Base-by-base conservation (phyloP, 2,797 vertebrate species). In the Cynopterus sphinx region DNA sequence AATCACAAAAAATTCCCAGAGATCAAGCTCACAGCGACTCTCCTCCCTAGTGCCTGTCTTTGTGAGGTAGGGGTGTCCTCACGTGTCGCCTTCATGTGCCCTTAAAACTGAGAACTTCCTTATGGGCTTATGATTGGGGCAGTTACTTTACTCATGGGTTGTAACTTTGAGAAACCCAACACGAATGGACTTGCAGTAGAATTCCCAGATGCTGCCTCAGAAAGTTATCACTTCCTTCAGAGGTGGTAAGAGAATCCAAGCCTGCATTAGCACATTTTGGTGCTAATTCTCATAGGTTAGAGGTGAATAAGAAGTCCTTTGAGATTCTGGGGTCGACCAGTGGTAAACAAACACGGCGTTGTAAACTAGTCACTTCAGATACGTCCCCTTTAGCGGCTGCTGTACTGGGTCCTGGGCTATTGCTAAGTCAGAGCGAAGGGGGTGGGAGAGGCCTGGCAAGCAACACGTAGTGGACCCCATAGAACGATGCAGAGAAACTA, bases 261-360 rank as follows among this genome's bases (percentile, higher is more conserved):
- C 91, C 96, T 94, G 94, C 65, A 92, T 96, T 96, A 97, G 94
- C 96, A 97, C 91, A 59, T 98, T 96, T 96, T 86, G 95, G 91
- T 96, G 33, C 89, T 97, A 93, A 96, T 98, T 94, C 90, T 61
- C 81, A 94, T 3, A 6, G 57, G 94, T 96, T 26, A 85, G 49
- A 97, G 86, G 94, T 96, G 94, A 98, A 93, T 81, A 67, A 97
- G 93, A 97, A 97, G 92, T 70, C 92, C 97, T 95, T 70, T 86
- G 93, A 68, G 79, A 92, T 92, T 87, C 84, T 96, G 21, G 90
- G 87, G 26, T 41, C 97, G 51, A 97, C 78, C 39, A 90, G 91
- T 15, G 85, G 89, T 68, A 97, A 96, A 85, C 65, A 78, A 95
- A 86, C 36, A 36, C 6, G 73, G 95, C 22, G 79, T 31, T 49